These are phyloP conservation scores for Diloba caeruleocephala DNA, from an alignment of 2,888 invertebrate species.

Conservation along the genomic window DNA sequence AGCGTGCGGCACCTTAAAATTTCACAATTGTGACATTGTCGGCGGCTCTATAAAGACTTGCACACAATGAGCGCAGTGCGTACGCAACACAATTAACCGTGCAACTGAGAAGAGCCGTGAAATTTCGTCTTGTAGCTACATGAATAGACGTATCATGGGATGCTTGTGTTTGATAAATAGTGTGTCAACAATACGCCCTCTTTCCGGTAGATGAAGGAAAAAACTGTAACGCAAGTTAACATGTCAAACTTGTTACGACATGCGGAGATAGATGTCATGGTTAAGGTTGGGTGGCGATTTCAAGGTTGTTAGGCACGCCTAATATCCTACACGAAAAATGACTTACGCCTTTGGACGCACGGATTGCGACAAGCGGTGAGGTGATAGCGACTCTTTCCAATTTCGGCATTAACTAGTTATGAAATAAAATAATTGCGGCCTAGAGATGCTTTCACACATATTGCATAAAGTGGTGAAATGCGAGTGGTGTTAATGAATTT, in stretches of 20 bases:
- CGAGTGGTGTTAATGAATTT: conserved; percentile 24
- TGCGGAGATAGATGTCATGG: conserved; percentile 52
- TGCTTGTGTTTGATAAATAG: conserved; percentile 81
- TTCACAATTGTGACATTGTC: conserved; percentile 73
- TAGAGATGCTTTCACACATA: conserved; percentile 6
- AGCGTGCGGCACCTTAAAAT: conserved; percentile 73
- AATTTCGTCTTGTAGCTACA: conserved; percentile 73
- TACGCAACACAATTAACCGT: conserved; percentile 75
- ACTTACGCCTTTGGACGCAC: conserved; percentile 1
- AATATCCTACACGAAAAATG: conserved; percentile 1
- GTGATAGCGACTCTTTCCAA: conserved; percentile 21
- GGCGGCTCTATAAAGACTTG: conserved; percentile 72
- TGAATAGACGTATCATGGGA: conserved; percentile 82
- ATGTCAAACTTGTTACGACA: conserved; percentile 58
- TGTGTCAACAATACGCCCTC: conserved; percentile 81
- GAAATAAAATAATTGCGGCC: conserved; percentile 13
- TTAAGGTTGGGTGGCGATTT: conserved; percentile 58
- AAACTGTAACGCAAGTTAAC: conserved; percentile 47
- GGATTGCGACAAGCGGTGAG: conserved; percentile 9
- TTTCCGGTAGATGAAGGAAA: conserved; percentile 62
- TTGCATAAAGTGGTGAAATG: conserved; percentile 39
- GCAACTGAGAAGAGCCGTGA: conserved; percentile 77
- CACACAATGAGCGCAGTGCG: conserved; percentile 68
- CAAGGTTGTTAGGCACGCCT: conserved; percentile 45
- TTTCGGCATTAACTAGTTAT: conserved; percentile 2